Conservation (phyloP, 2,888 invertebrate species). For the Polymixis lichenea region DNA sequence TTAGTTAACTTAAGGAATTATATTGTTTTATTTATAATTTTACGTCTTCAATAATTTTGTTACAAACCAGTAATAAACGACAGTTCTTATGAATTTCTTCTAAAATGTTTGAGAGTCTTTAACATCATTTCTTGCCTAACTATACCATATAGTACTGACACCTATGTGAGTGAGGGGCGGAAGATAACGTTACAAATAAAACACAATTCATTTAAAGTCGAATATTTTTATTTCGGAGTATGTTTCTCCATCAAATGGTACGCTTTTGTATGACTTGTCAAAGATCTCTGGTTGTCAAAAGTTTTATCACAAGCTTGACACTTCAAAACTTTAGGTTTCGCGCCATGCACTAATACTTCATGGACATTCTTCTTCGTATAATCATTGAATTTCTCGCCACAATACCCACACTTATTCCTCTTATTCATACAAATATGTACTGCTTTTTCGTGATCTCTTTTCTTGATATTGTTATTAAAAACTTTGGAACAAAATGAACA, state of each 20-base stretch:
- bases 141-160: background rate
- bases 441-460: constrained; percentile 73
- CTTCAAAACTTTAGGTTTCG: constrained; percentile 79
- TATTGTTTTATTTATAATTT: background rate
- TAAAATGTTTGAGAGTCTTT: background rate
- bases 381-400: constrained; percentile 81
- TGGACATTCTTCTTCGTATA: constrained; percentile 83
- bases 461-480: constrained; percentile 74
- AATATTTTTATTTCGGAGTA: constrained; percentile 33
- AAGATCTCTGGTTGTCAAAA: constrained; percentile 86
- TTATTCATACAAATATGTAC: constrained; percentile 72
- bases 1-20: background rate
- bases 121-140: background rate
- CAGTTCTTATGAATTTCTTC: background rate
- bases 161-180: too few relatives aligned
- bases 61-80: background rate
- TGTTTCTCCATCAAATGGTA: constrained; percentile 78
- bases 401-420: constrained; percentile 78
- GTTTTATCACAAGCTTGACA: constrained; percentile 87
- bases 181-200: constrained; percentile 8
- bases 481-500: constrained; percentile 74
- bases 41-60: background rate
- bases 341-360: constrained; percentile 80
- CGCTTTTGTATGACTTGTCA: constrained; percentile 84
- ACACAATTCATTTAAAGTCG: background rate